Percentiles rank a stretch among this genome's conserved stretches.
Evolutionary conservation across 1,140 invertebrate genomes (phyloP).

Genomic region (Archegozetes longisetosus): DNA sequence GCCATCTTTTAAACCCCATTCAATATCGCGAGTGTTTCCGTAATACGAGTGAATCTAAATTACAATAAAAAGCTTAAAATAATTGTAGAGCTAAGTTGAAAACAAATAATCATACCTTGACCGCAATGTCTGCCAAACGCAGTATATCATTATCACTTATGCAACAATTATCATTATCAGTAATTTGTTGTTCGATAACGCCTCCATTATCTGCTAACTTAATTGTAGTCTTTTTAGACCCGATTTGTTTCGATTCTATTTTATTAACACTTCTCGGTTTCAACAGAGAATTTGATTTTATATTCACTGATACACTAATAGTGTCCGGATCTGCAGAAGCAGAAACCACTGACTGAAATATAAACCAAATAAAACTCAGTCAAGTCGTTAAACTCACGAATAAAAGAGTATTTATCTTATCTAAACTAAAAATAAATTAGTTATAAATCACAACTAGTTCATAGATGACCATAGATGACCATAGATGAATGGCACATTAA

Average conservation of each 20-base stretch:
- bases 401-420: no score
- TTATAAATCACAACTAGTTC: no score
- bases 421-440: no score
- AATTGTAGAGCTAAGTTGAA: not conserved
- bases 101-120: not conserved
- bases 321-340: conserved; percentile 54
- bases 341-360: conserved; percentile 43
- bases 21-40: conserved; percentile 17
- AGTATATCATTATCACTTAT: not conserved
- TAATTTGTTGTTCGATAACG: not conserved
- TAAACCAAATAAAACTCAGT: no score
- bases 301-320: conserved; percentile 32
- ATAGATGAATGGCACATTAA: no score
- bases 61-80: not conserved
- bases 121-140: conserved; percentile 1
- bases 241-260: not conserved
- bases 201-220: not conserved
- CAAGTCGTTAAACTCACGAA: no score
- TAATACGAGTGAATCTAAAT: conserved; percentile 1
- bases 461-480: no score
- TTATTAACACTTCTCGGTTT: not conserved
- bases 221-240: not conserved
- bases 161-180: not conserved
- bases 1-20: conserved; percentile 18
- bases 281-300: not conserved